phyloP scores from a whole-genome alignment of 2,888 invertebrate genomes.

The Ferrisia virgata region DNA sequence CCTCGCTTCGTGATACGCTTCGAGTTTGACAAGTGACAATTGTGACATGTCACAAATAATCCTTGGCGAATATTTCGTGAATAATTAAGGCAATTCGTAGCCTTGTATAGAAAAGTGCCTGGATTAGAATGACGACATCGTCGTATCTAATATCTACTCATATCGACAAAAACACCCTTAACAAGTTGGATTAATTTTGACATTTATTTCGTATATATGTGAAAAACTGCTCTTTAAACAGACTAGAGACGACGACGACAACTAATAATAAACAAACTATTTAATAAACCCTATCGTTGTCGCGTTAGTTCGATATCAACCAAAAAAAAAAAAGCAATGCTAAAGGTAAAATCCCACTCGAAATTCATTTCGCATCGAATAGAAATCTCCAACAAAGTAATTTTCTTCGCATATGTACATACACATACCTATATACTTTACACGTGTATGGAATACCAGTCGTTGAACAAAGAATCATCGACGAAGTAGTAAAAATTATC shows the following conservation, averaged over 20 bases:
- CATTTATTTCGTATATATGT: not conserved
- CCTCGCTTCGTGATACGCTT: not conserved
- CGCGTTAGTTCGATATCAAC: not conserved
- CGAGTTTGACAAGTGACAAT: not conserved
- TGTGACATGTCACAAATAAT: not conserved
- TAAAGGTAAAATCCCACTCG: not conserved
- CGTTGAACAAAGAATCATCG: not conserved
- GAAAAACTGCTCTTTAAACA: too few species aligned
- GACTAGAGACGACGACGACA: not conserved
- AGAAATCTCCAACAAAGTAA: not conserved
- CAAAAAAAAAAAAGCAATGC: not conserved
- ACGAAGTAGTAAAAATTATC: not conserved
- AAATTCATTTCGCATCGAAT: not conserved
- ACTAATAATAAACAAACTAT: not conserved
- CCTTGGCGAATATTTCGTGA: not conserved
- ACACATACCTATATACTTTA: too few species aligned
- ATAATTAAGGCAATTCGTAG: not conserved
- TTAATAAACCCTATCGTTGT: not conserved
- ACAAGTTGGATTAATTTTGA: not conserved
- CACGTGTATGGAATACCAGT: not conserved
- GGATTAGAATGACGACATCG: not conserved
- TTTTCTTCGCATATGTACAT: too few species aligned
- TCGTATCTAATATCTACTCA: too few species aligned
- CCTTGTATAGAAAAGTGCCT: not conserved
- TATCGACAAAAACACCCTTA: not conserved